Base-by-base conservation (phyloP, 2,888 invertebrate species). In the Morinoia aosen region DNA sequence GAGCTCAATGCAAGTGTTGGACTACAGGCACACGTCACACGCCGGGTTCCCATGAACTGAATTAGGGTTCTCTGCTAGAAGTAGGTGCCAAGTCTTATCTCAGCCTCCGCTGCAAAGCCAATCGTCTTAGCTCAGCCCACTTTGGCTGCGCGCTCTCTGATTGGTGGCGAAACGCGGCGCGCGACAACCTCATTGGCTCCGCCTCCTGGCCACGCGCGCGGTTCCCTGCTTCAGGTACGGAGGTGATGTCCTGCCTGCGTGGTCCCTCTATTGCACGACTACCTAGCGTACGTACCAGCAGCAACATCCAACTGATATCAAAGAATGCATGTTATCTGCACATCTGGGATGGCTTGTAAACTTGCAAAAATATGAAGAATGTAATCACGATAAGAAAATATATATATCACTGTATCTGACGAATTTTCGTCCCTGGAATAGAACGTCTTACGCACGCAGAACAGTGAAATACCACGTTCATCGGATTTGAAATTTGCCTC, bases 81-180 rank as follows among this genome's bases (percentile, higher is more conserved):
- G 93, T 93, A 93, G 93, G 93, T 93, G 93, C 93, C 93, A 93
- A 93, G 93, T 93, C 93, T 93, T 93, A 93, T 93, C 93, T 48
- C 93, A 93, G 93, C 93, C 93, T 93, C 93, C 93, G 57, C 93
- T 57, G 93, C 93, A 57, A 56, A 93, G 57, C n/a, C 93, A 56
- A 93, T 93, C 93, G 93, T 93, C 93, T 93, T 93, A 33, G 93
- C 57, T 56, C 93, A 56, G 93, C 93, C 93, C 57, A 57, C 93
- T 56, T 93, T 33, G 12, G 57, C 57, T 39, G 11, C n/a, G 12
- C 57, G 56, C 19, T 57, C 48, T 33, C 57, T 33, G 48, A 93
- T 93, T 93, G 93, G 93, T 57, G 14, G 93, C 10, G 16, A n/a
- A 48, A 57, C 56, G 56, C 40, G 93, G 93, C 93, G 93, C 40